Base-by-base conservation (phyloP, 2,113 vertebrate species). In the Carassius carassius region DNA sequence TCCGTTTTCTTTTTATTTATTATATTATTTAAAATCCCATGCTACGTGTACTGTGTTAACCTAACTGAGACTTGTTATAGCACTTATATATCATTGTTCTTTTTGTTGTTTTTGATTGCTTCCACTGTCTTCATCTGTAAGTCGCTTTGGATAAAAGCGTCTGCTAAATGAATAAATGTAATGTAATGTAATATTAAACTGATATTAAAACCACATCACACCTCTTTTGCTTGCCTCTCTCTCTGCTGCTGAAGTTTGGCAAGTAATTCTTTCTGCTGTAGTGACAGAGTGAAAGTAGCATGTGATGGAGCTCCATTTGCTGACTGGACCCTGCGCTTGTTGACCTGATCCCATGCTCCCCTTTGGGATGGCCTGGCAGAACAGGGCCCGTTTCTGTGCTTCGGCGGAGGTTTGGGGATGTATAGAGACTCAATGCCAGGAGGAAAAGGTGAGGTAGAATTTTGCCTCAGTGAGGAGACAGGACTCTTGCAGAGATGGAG, bases 201-300 rank as follows among this genome's bases (percentile, higher is more conserved):
- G 25, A 29, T 17, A 8, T 29, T 16, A 65, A 29, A 65, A 47
- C 44, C 63, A 67, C 25, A 32, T 9, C 29, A 17, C 21, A 99
- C 98, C 97, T 98, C 97, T 93, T 88, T 96, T 89, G 91, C 95
- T 76, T 96, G 88, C 84, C 82, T 96, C 67, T 97, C 95, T 75
- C 93, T 96, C 89, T 86, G 95, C 78, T 94, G 89, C 88, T 97
- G 96, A 1, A 95, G 81, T 88, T 93, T 96, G 87, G 92, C 95
- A 87, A 96, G 94, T 85, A 96, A 89, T 69, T 97, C 96, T 84
- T 99, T 99, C 92, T 98, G 97, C 84, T 94, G 93, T 4, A 95
- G 90, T 13, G 96, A 95, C 76, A 98, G 95, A 54, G 89, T 93
- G 41, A 94, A 97, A 4, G 96, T 97, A 84, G 94, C 93, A 14